These are phyloP conservation scores for Xanthia icteritia DNA, from an alignment of 2,888 invertebrate genomes.

Conservation along the genomic window DNA sequence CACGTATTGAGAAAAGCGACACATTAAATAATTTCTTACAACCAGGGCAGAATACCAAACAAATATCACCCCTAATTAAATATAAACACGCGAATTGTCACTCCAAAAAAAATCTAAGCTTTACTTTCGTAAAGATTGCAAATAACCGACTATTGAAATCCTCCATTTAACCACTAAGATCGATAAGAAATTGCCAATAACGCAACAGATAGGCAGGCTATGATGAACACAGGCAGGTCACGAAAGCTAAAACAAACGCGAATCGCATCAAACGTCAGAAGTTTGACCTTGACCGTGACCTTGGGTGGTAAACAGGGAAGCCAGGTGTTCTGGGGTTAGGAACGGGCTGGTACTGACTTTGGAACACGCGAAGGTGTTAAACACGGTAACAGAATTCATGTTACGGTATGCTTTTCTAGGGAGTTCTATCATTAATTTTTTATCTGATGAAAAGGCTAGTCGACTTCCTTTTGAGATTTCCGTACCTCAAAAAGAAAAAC, in stretches of 20 bases:
- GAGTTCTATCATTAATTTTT: neutral
- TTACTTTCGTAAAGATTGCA: neutral
- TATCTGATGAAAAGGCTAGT: conserved; percentile 26
- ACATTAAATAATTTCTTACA: neutral
- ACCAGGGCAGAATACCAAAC: neutral
- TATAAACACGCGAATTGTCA: neutral
- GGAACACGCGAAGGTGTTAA: conserved; percentile 57
- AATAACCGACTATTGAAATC: conserved; percentile 5
- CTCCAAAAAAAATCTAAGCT: neutral
- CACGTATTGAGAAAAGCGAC: too few relatives aligned
- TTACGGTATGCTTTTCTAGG: neutral
- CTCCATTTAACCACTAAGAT: conserved; percentile 8
- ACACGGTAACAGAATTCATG: conserved; percentile 24
- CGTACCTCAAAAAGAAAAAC: too few relatives aligned
- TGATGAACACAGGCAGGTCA: conserved; percentile 48
- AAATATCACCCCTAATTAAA: neutral
- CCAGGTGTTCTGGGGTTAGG: conserved; percentile 25
- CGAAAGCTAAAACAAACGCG: conserved; percentile 56
- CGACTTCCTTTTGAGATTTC: neutral
- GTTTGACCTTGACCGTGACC: conserved; percentile 49
- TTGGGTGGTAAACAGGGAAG: conserved; percentile 36
- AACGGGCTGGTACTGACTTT: conserved; percentile 45
- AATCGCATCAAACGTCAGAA: conserved; percentile 9
- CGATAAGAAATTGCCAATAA: conserved; percentile 36
- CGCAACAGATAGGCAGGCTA: conserved; percentile 32